Conservation (phyloP, 2,113 vertebrate species). For the Micromys minutus region DNA sequence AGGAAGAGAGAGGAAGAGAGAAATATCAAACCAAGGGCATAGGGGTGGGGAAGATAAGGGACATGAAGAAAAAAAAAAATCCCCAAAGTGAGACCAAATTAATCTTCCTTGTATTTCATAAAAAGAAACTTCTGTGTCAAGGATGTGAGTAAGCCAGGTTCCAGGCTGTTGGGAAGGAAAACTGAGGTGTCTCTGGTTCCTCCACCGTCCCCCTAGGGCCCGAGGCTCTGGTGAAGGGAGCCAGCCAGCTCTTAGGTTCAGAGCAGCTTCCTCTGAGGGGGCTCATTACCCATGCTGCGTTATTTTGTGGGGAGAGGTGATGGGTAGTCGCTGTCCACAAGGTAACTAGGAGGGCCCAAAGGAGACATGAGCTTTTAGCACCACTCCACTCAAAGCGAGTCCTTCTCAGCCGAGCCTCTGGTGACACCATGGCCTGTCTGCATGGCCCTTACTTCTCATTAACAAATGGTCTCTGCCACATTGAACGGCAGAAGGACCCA, state of each 20-base stretch:
- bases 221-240: no score
- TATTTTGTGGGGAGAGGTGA: no score
- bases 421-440: rapidly evolving
- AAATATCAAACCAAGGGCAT: not conserved
- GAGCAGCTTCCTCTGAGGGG: not conserved
- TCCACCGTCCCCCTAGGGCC: not conserved
- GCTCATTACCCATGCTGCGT: not conserved
- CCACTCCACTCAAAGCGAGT: not conserved
- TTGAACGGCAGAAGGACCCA: not conserved
- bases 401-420: not conserved
- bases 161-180: not conserved
- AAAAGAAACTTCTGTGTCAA: slow-evolving; percentile 23
- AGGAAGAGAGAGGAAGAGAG: not conserved
- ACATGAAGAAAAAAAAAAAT: slow-evolving; percentile 63
- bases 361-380: not conserved
- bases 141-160: not conserved
- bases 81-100: not conserved
- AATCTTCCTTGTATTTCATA: slow-evolving; percentile 59
- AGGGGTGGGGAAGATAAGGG: not conserved
- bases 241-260: not conserved
- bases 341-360: not conserved
- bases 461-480: not conserved
- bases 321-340: rapidly evolving
- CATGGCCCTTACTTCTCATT: not conserved
- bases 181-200: not conserved